phyloP scores from a whole-genome alignment of 1,140 invertebrate genomes.

The Drosophila ogumai region DNA sequence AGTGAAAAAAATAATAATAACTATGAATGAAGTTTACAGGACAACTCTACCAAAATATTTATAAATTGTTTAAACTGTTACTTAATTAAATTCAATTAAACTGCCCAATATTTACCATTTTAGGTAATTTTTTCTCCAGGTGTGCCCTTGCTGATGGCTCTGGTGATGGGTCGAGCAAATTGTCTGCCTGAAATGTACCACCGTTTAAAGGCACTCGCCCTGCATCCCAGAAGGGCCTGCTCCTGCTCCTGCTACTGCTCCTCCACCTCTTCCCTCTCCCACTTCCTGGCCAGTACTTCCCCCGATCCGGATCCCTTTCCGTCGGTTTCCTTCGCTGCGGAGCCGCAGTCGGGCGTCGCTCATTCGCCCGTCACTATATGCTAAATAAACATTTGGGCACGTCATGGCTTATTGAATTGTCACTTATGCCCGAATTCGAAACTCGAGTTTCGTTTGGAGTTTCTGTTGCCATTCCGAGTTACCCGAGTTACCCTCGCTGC shows the following conservation, averaged over 20 bases:
- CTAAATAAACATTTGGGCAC: constrained; percentile 83
- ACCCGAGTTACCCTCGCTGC: constrained; percentile 13
- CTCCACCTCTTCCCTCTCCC: constrained; percentile 4
- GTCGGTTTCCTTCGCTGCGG: not conserved
- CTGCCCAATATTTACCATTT: too few relatives aligned
- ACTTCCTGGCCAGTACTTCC: constrained; percentile 47
- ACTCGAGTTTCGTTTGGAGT: constrained; percentile 57
- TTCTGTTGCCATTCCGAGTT: constrained; percentile 63
- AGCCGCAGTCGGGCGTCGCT: constrained; percentile 65
- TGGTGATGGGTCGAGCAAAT: constrained; percentile 65
- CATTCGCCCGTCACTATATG: constrained; percentile 82
- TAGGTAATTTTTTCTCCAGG: not conserved
- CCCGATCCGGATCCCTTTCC: constrained; percentile 19
- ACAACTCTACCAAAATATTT: too few relatives aligned
- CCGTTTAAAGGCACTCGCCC: constrained; percentile 67
- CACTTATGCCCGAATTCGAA: constrained; percentile 80
- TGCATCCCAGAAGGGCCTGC: constrained; percentile 6
- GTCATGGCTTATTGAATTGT: constrained; percentile 84
- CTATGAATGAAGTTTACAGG: too few relatives aligned
- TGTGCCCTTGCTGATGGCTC: constrained; percentile 25
- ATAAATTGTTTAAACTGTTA: too few relatives aligned
- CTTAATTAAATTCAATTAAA: too few relatives aligned
- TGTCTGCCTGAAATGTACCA: constrained; percentile 76
- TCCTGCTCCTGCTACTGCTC: constrained; percentile 36
- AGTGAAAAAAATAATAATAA: too few relatives aligned